phyloP scores from a whole-genome alignment of 2,797 vertebrate species.

The Enteromius mattozi region DNA sequence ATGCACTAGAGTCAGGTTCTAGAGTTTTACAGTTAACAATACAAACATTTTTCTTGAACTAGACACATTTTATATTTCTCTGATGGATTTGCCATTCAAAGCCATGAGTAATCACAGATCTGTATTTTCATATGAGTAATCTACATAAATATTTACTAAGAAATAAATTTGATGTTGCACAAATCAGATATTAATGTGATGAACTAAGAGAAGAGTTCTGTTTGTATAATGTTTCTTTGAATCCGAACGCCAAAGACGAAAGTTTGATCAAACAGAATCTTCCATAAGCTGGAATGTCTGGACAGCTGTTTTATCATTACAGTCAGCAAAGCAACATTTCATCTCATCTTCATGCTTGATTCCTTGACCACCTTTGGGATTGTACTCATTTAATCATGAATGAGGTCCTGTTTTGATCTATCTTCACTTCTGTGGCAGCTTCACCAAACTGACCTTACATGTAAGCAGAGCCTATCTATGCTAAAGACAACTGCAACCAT shows the following conservation, averaged over 20 bases:
- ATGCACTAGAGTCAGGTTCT: constrained; percentile 18
- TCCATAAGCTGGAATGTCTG: constrained; percentile 9
- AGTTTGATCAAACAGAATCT: constrained; percentile 44
- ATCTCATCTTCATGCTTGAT: constrained; percentile 9
- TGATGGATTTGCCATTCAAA: constrained; percentile 14
- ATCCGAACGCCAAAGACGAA: background rate
- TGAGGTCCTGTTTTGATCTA: constrained; percentile 49
- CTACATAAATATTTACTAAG: background rate
- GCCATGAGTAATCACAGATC: constrained; percentile 16
- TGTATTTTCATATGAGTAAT: constrained; percentile 25
- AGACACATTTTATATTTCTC: constrained; percentile 18
- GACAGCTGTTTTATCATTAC: constrained; percentile 41
- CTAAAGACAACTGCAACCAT: constrained; percentile 42
- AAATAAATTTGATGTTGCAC: background rate
- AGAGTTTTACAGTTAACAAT: constrained; percentile 11
- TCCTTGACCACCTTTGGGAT: constrained; percentile 36
- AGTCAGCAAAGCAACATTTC: constrained; percentile 42
- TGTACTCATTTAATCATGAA: constrained; percentile 47
- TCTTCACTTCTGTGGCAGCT: constrained; percentile 38
- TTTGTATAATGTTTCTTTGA: background rate
- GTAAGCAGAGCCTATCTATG: constrained; percentile 26
- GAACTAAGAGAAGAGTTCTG: background rate
- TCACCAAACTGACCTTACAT: constrained; percentile 46
- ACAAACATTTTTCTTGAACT: constrained; percentile 16
- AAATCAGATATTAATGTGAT: background rate